These are phyloP conservation scores for Drosophila bunnanda DNA, from an alignment of 2,888 invertebrate species.

Conservation along the genomic window DNA sequence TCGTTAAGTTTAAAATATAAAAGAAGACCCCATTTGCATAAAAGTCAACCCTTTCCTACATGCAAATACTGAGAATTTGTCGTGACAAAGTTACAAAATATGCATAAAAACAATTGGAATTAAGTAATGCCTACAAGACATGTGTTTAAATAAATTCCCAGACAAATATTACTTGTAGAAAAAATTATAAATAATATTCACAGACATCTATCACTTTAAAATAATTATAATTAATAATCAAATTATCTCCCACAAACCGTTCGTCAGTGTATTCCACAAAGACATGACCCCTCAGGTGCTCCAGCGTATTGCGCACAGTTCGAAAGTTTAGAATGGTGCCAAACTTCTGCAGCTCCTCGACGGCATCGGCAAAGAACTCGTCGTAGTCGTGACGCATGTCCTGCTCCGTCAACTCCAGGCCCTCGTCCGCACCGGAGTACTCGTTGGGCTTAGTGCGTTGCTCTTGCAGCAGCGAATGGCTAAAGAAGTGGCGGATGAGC, in stretches of 20 bases:
- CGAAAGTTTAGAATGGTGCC: slow-evolving; percentile 89
- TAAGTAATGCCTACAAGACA: not conserved
- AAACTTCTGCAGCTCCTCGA: slow-evolving; percentile 92
- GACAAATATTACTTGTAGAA: not conserved
- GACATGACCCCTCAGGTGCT: slow-evolving; percentile 95
- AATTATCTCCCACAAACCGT: slow-evolving; percentile 68
- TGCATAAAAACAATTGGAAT: slow-evolving; percentile 3
- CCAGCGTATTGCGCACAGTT: slow-evolving; percentile 92
- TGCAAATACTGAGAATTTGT: not conserved
- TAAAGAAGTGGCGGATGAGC: slow-evolving; percentile 92
- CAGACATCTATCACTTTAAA: not conserved
- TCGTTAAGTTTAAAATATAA: not conserved
- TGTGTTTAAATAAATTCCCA: not conserved
- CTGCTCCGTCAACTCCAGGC: slow-evolving; percentile 92
- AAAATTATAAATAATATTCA: not conserved
- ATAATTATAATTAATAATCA: not conserved
- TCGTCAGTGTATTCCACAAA: slow-evolving; percentile 91
- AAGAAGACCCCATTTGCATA: not conserved
- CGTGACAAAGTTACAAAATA: slow-evolving; percentile 1
- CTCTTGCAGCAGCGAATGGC: slow-evolving; percentile 91
- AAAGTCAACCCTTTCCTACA: not conserved
- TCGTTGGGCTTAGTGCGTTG: slow-evolving; percentile 85
- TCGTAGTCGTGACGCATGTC: slow-evolving; percentile 92
- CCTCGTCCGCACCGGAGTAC: slow-evolving; percentile 92
- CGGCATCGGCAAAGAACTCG: slow-evolving; percentile 93